phyloP scores from a whole-genome alignment of 1,140 invertebrate species.

The Cecropterus lyciades region DNA sequence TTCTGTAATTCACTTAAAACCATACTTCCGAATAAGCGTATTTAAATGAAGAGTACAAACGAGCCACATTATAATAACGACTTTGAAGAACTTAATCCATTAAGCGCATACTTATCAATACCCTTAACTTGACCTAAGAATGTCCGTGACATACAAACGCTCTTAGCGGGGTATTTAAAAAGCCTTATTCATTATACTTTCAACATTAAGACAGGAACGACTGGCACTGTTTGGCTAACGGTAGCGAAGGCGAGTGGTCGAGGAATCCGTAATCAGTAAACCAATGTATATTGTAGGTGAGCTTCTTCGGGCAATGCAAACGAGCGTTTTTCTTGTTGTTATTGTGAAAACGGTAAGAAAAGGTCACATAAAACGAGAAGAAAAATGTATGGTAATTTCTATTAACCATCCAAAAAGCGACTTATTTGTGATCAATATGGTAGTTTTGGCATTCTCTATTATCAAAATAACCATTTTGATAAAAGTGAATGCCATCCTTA shows the following conservation, averaged over 20 bases:
- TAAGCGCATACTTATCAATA: slow-evolving; percentile 30
- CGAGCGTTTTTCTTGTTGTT: slow-evolving; percentile 17
- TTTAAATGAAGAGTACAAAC: slow-evolving; percentile 23
- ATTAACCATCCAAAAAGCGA: no score
- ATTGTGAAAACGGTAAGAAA: neutral
- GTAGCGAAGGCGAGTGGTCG: slow-evolving; percentile 33
- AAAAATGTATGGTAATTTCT: no score
- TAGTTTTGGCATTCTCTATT: no score
- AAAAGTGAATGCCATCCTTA: no score
- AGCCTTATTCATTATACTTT: slow-evolving; percentile 33
- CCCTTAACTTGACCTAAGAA: slow-evolving; percentile 31
- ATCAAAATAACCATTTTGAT: no score
- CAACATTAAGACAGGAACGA: slow-evolving; percentile 23
- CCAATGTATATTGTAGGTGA: slow-evolving; percentile 39
- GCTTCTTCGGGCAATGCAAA: slow-evolving; percentile 27
- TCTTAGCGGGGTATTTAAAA: slow-evolving; percentile 35
- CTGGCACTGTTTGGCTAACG: slow-evolving; percentile 32
- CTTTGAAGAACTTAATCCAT: slow-evolving; percentile 33
- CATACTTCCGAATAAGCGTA: slow-evolving; percentile 17
- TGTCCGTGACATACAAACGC: slow-evolving; percentile 30
- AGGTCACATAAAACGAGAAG: no score
- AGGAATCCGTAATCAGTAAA: slow-evolving; percentile 54
- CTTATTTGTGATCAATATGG: no score
- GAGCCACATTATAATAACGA: slow-evolving; percentile 30
- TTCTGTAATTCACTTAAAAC: neutral